Percentiles rank a stretch among this genome's conserved stretches.
Evolutionary conservation across 2,888 invertebrate species (phyloP).

Genomic region (Hyposoter dolosus): DNA sequence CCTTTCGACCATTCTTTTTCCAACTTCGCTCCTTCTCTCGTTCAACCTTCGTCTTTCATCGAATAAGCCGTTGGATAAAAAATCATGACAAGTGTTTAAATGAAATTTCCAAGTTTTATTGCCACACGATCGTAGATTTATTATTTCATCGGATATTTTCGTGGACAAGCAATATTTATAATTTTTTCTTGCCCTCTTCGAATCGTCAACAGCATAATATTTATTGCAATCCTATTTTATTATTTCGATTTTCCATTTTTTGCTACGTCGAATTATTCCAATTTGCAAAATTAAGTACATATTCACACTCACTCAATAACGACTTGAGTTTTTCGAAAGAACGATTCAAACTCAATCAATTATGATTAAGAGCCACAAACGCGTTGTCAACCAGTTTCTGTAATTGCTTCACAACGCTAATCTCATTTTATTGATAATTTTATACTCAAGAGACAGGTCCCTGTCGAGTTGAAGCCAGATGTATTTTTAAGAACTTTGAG

Average conservation of each 20-base stretch:
- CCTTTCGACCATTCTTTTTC: not conserved
- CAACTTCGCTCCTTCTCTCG: conserved; percentile 15
- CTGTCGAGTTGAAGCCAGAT: not conserved
- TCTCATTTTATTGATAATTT: conserved; percentile 9
- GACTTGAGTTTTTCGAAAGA: conserved; percentile 38
- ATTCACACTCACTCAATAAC: not conserved
- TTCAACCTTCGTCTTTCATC: conserved; percentile 20
- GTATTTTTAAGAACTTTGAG: conserved; percentile 66
- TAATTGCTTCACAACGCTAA: conserved; percentile 28
- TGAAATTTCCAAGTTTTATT: conserved; percentile 39
- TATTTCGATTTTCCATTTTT: not conserved
- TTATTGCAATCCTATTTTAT: conserved; percentile 3
- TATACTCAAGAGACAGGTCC: not conserved
- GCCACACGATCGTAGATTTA: conserved; percentile 13
- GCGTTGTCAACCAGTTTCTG: conserved; percentile 57
- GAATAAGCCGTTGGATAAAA: conserved; percentile 10
- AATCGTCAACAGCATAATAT: not conserved
- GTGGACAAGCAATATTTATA: conserved; percentile 21
- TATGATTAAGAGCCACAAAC: conserved; percentile 30
- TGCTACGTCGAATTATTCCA: not conserved
- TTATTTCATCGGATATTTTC: conserved; percentile 10
- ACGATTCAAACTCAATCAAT: conserved; percentile 23
- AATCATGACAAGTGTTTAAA: conserved; percentile 14
- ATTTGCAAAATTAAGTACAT: not conserved
- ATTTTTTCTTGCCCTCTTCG: not conserved